These are phyloP conservation scores for Podargus strigoides DNA, from an alignment of 2,797 vertebrate genomes.

Conservation along the genomic window DNA sequence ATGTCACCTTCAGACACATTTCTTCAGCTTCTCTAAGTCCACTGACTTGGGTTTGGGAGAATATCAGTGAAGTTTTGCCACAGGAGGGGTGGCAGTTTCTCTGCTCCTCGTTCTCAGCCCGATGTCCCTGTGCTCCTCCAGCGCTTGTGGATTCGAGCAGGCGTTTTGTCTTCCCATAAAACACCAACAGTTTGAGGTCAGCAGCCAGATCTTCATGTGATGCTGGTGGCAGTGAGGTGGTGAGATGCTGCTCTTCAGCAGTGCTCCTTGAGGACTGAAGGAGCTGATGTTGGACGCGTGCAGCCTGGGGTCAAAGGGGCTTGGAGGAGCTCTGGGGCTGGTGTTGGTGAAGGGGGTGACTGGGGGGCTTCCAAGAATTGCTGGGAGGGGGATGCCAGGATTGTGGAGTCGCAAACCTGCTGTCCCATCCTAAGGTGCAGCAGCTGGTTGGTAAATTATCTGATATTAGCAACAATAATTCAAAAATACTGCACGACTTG, in stretches of 20 bases:
- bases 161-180: background rate
- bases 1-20: background rate
- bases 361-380: too few species aligned
- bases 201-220: background rate
- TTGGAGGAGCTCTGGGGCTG: background rate
- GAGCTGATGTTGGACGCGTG: rapidly evolving
- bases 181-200: background rate
- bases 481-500: rapidly evolving
- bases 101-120: rapidly evolving
- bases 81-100: rapidly evolving
- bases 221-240: background rate
- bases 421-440: background rate
- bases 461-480: background rate
- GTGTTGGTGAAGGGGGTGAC: background rate
- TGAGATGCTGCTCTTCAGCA: background rate
- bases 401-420: background rate
- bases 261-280: background rate
- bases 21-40: background rate
- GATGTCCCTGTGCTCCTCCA: rapidly evolving
- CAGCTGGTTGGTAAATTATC: background rate
- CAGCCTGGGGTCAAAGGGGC: background rate
- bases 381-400: background rate
- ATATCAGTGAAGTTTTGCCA: too few species aligned
- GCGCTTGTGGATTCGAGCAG: background rate
- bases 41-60: background rate